Base-by-base conservation (phyloP, 2,113 vertebrate species). In the Proteles cristata region DNA sequence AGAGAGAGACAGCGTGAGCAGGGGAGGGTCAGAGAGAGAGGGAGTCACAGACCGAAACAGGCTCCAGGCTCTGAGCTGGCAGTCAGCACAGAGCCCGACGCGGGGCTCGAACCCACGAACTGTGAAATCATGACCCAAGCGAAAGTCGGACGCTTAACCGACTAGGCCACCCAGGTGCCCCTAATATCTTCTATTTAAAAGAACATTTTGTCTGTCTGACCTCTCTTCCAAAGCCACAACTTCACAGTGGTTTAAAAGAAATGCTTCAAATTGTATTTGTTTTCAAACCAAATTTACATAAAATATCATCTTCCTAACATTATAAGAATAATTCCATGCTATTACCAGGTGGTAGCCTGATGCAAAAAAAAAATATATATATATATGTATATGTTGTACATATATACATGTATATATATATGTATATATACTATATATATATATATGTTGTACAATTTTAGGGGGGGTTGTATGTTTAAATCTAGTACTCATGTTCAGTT, bases 381-480 rank as follows among this genome's bases (percentile, higher is more conserved):
- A 45, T 39, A 39, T 3, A 39, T 39, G 39, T 39, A 39, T 1
- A 87, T 19, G 43, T 26, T 71, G 58, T 23, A 14, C 12, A 87
- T 39, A 39, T 39, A 39, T 39, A 39, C 39, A 39, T 39, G 39
- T 39, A 39, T 39, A 39, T 39, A 39, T 39, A 39, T 39, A 39
- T 39, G 39, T 39, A 39, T 39, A 39, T 39, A 39, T 39, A 39
- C 39, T 39, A 39, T 39, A 45, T 1, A 87, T 19, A 35, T 39
- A 39, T 39, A 45, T 1, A 87, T 19, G 43, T 26, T 71, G 58
- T 23, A 14, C 12, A 87, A 74, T 91, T 97, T 96, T 61, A 83
- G 68, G 92, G 76, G 39, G 83, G 53, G 91, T 98, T 97, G 3
- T 97, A 90, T 97, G 69, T 94, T 90, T 45, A 88, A 88, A 96